Evolutionary conservation across 2,113 vertebrate genomes (phyloP).

Genomic region (Heteronetta atricapilla): DNA sequence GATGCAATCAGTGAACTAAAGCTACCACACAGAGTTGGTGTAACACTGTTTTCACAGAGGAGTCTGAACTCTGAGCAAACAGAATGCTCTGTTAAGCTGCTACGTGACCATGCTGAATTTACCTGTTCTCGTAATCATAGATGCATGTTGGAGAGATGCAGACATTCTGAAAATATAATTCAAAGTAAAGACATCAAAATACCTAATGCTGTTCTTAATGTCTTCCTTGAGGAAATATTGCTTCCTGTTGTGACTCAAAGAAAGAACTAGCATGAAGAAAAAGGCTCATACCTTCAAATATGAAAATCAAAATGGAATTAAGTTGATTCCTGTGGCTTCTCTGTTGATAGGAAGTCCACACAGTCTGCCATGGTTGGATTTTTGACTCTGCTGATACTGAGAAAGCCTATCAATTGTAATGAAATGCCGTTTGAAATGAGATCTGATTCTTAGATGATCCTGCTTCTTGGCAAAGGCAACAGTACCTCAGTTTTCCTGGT

Average conservation of each 20-base stretch:
- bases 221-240: background rate
- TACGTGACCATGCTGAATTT: background rate
- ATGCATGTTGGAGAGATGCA: background rate
- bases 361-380: background rate
- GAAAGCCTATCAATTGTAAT: background rate
- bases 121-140: background rate
- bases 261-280: background rate
- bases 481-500: background rate
- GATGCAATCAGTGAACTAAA: background rate
- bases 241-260: background rate
- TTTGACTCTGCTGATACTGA: background rate
- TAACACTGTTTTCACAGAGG: accelerated
- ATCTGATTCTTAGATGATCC: background rate
- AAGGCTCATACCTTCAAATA: background rate
- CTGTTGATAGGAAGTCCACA: background rate
- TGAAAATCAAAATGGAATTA: background rate
- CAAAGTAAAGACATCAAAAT: background rate
- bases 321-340: background rate
- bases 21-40: background rate
- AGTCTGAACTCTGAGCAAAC: background rate
- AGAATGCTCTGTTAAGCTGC: background rate
- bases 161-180: background rate
- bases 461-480: background rate
- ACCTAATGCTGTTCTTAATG: background rate
- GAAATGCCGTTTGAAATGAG: background rate